A percentile compares a stretch with the other conserved stretches of the same genome.
Conservation (phyloP, 2,888 invertebrate genomes). For the Tupiocoris notatus region DNA sequence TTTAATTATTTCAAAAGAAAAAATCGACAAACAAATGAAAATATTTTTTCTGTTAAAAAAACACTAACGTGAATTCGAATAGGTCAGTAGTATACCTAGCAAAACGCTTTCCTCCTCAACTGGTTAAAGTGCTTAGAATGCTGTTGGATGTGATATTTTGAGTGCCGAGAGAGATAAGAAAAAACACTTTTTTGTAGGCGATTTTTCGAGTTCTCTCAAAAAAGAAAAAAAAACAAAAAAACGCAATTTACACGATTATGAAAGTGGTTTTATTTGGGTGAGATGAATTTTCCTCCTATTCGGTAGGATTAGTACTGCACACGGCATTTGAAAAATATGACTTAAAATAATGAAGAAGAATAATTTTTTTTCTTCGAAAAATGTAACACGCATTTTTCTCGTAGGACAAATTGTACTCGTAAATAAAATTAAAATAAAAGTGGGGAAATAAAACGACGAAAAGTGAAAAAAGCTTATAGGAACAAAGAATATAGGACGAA, state of each 20-base stretch:
- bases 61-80: constrained; percentile 3
- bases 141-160: constrained; percentile 47
- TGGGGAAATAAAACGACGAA: not conserved
- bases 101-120: constrained; percentile 39
- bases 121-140: constrained; percentile 46
- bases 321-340: constrained; percentile 20
- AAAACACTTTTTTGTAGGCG: constrained; percentile 27
- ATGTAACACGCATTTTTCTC: constrained; percentile 16
- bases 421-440: constrained; percentile 17
- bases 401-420: constrained; percentile 25
- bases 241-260: not conserved
- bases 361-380: not conserved
- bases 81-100: constrained; percentile 34
- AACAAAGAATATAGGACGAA: constrained; percentile 39
- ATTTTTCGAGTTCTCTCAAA: constrained; percentile 39
- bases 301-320: constrained; percentile 10
- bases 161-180: constrained; percentile 45
- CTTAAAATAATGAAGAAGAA: too few relatives aligned
- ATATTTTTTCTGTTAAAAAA: constrained; percentile 21
- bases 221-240: constrained; percentile 28
- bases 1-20: constrained; percentile 2
- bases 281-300: constrained; percentile 9
- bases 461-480: constrained; percentile 32
- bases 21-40: not conserved
- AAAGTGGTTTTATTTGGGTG: not conserved